These are phyloP conservation scores for Zaprionus africanus DNA, from an alignment of 1,140 invertebrate species.

Conservation along the genomic window DNA sequence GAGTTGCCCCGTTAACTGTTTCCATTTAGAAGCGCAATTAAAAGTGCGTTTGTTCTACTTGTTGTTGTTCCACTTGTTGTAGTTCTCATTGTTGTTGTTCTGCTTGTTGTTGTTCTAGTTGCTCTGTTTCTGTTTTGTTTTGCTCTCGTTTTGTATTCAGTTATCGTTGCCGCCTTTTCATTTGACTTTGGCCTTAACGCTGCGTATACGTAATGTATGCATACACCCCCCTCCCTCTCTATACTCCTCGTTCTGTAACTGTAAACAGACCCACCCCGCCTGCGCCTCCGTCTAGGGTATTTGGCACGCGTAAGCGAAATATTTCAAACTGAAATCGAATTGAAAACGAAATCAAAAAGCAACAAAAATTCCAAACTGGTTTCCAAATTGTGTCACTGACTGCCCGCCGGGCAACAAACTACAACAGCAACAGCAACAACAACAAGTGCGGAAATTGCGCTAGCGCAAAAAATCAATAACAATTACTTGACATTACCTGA, in stretches of 20 bases:
- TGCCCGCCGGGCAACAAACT: constrained; percentile 57
- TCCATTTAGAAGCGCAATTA: constrained; percentile 42
- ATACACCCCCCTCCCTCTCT: background rate
- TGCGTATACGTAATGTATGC: constrained; percentile 63
- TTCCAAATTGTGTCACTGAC: constrained; percentile 74
- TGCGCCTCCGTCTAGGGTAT: constrained; percentile 24
- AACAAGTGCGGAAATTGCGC: constrained; percentile 56
- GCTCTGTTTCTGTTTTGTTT: constrained; percentile 25
- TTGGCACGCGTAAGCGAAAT: constrained; percentile 38
- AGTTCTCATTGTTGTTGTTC: background rate
- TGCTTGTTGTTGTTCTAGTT: constrained; percentile 8
- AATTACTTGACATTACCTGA: constrained; percentile 77
- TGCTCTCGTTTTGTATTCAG: constrained; percentile 29
- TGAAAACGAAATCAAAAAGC: constrained; percentile 41
- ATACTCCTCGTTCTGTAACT: background rate
- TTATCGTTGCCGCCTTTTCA: constrained; percentile 36
- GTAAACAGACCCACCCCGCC: constrained; percentile 15
- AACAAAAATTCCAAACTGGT: constrained; percentile 58
- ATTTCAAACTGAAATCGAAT: constrained; percentile 40
- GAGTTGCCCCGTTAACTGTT: constrained; percentile 46
- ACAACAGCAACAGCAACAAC: constrained; percentile 21
- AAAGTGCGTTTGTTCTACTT: constrained; percentile 36
- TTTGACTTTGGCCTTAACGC: constrained; percentile 61
- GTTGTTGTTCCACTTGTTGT: background rate
- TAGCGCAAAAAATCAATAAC: constrained; percentile 69